Percentiles rank a stretch among this genome's conserved stretches.
Conservation (phyloP, 2,797 vertebrate species). For the Falco rusticolus region DNA sequence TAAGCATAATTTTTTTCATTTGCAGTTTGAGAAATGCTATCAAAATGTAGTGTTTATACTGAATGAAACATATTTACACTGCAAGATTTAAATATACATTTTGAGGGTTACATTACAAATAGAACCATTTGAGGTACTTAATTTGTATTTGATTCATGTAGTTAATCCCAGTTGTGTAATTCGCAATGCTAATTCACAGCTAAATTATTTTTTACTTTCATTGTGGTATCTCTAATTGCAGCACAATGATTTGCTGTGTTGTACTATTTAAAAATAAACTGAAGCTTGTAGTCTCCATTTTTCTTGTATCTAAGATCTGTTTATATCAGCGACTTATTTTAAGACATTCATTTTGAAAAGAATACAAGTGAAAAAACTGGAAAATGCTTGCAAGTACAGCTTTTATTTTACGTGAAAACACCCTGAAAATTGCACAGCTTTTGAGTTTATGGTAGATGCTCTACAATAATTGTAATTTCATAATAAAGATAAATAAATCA, state of each 20-base stretch:
- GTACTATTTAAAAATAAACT: neutral
- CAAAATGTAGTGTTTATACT: neutral
- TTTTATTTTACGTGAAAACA: neutral
- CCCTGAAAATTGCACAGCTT: too few relatives aligned
- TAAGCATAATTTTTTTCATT: neutral
- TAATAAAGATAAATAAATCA: neutral
- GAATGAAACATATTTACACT: neutral
- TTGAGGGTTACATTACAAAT: neutral
- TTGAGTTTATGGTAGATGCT: neutral
- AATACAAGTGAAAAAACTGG: neutral
- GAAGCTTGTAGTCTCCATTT: neutral
- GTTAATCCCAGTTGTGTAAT: neutral
- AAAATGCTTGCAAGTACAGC: neutral
- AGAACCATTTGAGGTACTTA: neutral
- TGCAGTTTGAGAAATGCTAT: neutral
- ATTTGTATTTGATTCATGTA: neutral
- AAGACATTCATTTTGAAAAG: neutral
- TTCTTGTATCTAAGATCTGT: neutral
- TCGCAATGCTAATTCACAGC: neutral
- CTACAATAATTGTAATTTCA: neutral
- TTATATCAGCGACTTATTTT: neutral
- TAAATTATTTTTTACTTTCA: neutral
- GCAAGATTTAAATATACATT: neutral
- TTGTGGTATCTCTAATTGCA: neutral
- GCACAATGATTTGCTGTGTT: neutral